Evolutionary conservation across 2,797 vertebrate genomes (phyloP).

Genomic region (Cacajao melanocephalus): DNA sequence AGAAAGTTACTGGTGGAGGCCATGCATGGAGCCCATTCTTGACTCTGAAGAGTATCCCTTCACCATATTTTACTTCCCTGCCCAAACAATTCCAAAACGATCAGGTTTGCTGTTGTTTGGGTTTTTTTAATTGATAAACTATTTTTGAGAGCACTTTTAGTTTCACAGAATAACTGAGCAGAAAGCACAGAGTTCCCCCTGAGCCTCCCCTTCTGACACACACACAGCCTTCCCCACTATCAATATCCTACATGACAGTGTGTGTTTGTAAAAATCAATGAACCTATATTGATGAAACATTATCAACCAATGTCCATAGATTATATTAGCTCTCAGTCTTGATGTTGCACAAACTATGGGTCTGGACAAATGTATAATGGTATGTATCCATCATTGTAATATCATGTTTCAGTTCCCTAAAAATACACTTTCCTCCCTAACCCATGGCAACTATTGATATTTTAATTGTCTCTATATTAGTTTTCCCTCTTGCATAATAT

Average conservation of each 20-base stretch:
- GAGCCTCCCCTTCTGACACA: too few species aligned
- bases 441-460: background rate
- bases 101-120: background rate
- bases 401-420: background rate
- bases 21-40: background rate
- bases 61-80: background rate
- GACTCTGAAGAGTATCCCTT: background rate
- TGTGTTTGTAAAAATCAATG: background rate
- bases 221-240: rapidly evolving
- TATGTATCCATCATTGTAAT: background rate
- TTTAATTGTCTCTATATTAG: background rate
- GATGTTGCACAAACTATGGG: background rate
- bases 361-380: background rate
- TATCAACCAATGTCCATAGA: background rate
- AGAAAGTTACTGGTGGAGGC: background rate
- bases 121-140: background rate
- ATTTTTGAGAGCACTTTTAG: background rate
- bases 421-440: background rate
- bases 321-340: background rate
- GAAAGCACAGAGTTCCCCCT: background rate
- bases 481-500: background rate
- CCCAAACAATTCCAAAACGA: background rate
- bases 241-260: too few species aligned
- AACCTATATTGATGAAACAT: background rate
- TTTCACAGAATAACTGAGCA: background rate